Base-by-base conservation (phyloP, 1,140 invertebrate genomes). In the Scaptomyza graminum region DNA sequence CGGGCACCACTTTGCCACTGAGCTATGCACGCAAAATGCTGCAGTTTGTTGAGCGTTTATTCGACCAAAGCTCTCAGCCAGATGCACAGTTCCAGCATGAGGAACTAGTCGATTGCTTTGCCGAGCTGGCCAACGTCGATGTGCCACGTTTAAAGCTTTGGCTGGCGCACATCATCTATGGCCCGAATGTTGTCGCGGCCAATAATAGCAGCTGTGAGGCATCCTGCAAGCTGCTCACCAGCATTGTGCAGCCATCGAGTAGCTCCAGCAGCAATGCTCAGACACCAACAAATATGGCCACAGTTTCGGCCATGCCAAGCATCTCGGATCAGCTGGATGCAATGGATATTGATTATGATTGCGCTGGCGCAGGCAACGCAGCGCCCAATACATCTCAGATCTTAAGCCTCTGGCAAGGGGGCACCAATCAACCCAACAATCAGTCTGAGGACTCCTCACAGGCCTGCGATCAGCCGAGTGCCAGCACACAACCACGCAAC, bases 21-120 rank as follows among this genome's bases (percentile, higher is more conserved):
- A 93, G 94, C 12, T 98, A 97, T 88, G 94, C 95, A 3, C 95
- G 95, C 12, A 94, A 95, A 76, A 95, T 98, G 28, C 91, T 97
- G 15, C 95, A 96, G 76, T 96, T 97, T 77, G 96, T 97, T 79
- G 96, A 96, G 76, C 95, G 95, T 85, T 91, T 97, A 5, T 96
- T 96, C 75, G 94, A 95, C 91, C 93, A 95, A n/a, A 93, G 95
- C 89, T 92, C 94, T 76, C 93, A 92, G 70, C 79, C 90, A 4
- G 92, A 93, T 15, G 93, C 92, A 1, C 94, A 95, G 70, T 94
- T 94, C 5, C 94, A 93, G 49, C 93, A 96, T 46, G 95, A 95
- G 69, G 94, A 94, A 44, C 90, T 97, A 5, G 96, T 96, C 66
- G 93, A 93, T 43, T 94, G 95, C 8, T 93, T 97, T 50, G 93